Evolutionary conservation across 2,113 vertebrate genomes (phyloP).

Genomic region (Lontra canadensis): DNA sequence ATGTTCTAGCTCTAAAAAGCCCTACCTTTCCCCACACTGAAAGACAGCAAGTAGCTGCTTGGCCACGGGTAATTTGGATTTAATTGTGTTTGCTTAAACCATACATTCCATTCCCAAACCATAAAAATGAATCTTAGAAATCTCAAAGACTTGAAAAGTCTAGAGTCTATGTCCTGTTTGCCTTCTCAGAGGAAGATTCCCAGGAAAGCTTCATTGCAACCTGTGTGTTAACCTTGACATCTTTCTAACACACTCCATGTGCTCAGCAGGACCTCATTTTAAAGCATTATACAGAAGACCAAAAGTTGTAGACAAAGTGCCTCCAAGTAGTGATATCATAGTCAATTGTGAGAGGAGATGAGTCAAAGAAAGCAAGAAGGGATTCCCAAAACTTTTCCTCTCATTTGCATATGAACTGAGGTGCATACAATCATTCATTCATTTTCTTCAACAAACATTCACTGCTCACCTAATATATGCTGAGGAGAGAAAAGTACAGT

Average conservation of each 20-base stretch:
- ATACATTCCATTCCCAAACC: slow-evolving; percentile 59
- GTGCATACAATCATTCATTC: neutral
- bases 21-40: neutral
- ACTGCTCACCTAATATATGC: neutral
- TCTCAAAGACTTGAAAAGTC: slow-evolving; percentile 29
- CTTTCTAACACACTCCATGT: neutral
- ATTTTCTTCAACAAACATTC: neutral
- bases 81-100: slow-evolving; percentile 74
- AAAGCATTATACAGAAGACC: neutral
- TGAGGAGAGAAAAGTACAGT: neutral
- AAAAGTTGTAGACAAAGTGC: neutral
- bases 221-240: neutral
- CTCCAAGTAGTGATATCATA: neutral
- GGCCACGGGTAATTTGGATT: slow-evolving; percentile 67
- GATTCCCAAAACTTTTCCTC: neutral
- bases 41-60: slow-evolving; percentile 53
- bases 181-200: neutral
- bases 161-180: neutral
- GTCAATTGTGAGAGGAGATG: neutral
- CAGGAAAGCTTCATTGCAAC: neutral
- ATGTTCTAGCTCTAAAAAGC: neutral
- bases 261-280: neutral
- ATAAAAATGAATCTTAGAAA: slow-evolving; percentile 69
- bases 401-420: neutral
- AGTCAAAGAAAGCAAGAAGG: neutral